Base-by-base conservation (phyloP, 2,113 vertebrate genomes). In the Aegithalos caudatus region DNA sequence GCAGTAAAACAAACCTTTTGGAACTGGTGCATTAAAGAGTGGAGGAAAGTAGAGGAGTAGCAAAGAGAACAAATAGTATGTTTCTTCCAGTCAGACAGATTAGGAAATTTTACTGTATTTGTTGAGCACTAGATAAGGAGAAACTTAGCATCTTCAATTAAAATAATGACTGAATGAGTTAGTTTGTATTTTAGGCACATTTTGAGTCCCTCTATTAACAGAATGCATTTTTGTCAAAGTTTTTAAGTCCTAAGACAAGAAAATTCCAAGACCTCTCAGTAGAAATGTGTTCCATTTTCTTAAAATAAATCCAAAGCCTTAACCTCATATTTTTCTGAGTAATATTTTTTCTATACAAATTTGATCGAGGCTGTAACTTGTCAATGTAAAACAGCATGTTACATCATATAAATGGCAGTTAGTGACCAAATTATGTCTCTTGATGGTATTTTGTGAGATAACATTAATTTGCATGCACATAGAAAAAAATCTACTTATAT, bases 1-100 rank as follows among this genome's bases (percentile, higher is more conserved):
- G n/a, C 74, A 87, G 67, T 90, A 88, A 95, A 94, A 95, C 42
- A 96, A 37, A n/a, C 58, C 51, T 44, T 21, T 72, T 83, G 67
- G 33, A 92, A 87, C 64, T 79, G 66, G 17, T 72, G 44, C 81
- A 82, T 77, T 89, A 58, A 94, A 74, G 45, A 37, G 28, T 38
- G 27, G 40, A 94, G 83, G 25, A 45, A 45, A 84, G 80, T n/a
- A 77, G 29, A n/a, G 42, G 27, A 95, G 42, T 17, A 86, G 58
- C 54, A 86, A 60, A 91, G 35, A 57, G 29, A 58, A 62, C 70
- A 62, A 95, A 92, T 84, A 60, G 72, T 57, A 11, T 44, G 90
- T 85, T 88, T 95, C 48, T 91, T 92, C 37, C 66, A 74, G 74
- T 72, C 67, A 88, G 35, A 76, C 2, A 44, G 10, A 51, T 53